Conservation (phyloP, 2,113 vertebrate genomes). For the Craseonycteris thonglongyai region DNA sequence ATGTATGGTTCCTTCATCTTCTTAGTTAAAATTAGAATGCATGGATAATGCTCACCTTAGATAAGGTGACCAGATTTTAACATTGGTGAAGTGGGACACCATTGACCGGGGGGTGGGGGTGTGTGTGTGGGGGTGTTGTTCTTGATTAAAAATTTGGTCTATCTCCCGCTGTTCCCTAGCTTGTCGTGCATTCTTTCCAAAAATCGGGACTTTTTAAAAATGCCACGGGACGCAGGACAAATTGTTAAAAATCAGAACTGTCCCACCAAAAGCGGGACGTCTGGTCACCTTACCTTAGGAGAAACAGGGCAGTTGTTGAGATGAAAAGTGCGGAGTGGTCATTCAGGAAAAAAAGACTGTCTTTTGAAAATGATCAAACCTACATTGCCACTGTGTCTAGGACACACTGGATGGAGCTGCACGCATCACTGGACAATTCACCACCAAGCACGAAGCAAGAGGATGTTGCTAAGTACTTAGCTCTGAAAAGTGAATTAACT, state of each 20-base stretch:
- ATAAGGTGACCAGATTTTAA: too few relatives aligned
- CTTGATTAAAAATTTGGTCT: too few relatives aligned
- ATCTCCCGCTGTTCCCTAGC: too few relatives aligned
- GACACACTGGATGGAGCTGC: background rate
- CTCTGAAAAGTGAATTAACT: background rate
- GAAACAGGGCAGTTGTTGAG: background rate
- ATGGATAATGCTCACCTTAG: background rate
- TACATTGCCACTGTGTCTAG: background rate
- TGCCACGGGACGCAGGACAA: too few relatives aligned
- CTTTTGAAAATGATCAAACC: background rate
- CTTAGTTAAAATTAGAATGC: background rate
- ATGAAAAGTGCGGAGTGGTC: background rate
- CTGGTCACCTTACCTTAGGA: background rate
- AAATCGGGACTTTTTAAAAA: too few relatives aligned
- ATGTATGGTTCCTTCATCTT: background rate
- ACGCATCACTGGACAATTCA: background rate
- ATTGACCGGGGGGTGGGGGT: too few relatives aligned
- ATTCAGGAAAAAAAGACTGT: background rate
- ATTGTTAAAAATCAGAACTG: too few relatives aligned
- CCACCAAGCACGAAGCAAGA: background rate
- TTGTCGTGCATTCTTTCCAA: too few relatives aligned
- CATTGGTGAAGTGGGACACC: too few relatives aligned
- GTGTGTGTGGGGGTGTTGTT: too few relatives aligned
- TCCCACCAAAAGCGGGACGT: too few relatives aligned
- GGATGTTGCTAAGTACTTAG: background rate